Evolutionary conservation across 2,113 vertebrate species (phyloP).

Genomic region (Oophaga pumilio): DNA sequence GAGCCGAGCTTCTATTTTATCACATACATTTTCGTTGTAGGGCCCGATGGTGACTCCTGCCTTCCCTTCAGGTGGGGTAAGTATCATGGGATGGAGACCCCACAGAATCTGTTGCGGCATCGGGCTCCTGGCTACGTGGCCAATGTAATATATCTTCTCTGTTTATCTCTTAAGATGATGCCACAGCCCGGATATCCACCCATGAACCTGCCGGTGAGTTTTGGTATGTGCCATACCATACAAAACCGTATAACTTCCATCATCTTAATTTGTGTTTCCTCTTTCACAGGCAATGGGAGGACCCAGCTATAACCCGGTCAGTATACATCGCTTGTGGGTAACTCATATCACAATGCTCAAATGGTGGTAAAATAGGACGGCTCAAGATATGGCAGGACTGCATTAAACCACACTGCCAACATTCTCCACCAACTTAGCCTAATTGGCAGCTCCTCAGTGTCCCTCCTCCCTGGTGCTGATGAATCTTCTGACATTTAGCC

Average conservation of each 20-base stretch:
- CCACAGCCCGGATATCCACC: not conserved
- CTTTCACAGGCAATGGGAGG: constrained; percentile 9
- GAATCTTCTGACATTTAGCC: too few relatives aligned
- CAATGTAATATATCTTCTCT: not conserved
- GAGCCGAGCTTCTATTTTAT: not conserved
- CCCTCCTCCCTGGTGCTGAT: too few relatives aligned
- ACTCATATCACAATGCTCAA: too few relatives aligned
- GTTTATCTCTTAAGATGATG: constrained; percentile 16
- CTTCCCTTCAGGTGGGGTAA: constrained; percentile 26
- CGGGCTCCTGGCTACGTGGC: too few relatives aligned
- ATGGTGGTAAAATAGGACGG: too few relatives aligned
- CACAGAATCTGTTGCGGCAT: not conserved
- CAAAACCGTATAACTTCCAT: not conserved
- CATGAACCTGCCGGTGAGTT: constrained; percentile 54
- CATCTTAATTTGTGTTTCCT: not conserved
- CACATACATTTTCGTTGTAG: not conserved
- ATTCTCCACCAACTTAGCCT: too few relatives aligned
- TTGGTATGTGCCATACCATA: not conserved
- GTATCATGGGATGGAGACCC: not conserved
- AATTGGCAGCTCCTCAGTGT: too few relatives aligned
- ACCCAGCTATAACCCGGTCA: constrained; percentile 42
- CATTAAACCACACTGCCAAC: too few relatives aligned
- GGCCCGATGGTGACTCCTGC: not conserved
- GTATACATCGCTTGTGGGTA: not conserved
- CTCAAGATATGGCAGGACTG: too few relatives aligned